Percentiles rank a stretch among this genome's conserved stretches.
Evolutionary conservation across 2,113 vertebrate species (phyloP).

Genomic region (Gulo gulo): DNA sequence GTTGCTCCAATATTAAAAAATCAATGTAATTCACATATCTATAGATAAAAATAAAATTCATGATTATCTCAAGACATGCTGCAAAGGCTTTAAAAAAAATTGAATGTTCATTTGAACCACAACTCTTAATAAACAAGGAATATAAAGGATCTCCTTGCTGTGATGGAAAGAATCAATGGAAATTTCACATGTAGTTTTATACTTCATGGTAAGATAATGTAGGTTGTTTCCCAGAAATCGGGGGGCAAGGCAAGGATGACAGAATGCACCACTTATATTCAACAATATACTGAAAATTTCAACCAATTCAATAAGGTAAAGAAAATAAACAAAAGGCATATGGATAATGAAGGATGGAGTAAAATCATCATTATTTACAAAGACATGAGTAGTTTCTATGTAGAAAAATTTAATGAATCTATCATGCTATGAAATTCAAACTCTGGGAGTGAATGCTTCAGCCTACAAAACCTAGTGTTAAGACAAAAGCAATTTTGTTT

Average conservation of each 20-base stretch:
- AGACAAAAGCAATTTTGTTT: background rate
- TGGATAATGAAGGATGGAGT: background rate
- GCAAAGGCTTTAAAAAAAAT: background rate
- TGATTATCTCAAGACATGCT: background rate
- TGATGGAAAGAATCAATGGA: background rate
- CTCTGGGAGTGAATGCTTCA: background rate
- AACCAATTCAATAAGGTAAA: background rate
- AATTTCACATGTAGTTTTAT: background rate
- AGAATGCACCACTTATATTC: background rate
- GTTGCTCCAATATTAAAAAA: background rate
- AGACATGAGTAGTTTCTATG: background rate
- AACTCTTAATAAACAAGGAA: background rate
- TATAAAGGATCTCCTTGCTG: background rate
- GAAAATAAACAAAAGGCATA: background rate
- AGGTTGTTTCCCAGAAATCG: background rate
- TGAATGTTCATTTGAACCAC: background rate
- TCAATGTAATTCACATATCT: background rate
- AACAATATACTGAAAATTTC: background rate
- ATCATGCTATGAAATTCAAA: background rate
- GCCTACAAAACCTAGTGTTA: background rate
- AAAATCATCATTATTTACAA: background rate
- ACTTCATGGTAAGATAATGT: background rate
- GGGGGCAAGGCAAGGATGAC: background rate
- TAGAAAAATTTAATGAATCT: background rate
- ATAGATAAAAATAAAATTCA: background rate